phyloP scores from a whole-genome alignment of 2,797 vertebrate species.

The Fistularia tabacaria region DNA sequence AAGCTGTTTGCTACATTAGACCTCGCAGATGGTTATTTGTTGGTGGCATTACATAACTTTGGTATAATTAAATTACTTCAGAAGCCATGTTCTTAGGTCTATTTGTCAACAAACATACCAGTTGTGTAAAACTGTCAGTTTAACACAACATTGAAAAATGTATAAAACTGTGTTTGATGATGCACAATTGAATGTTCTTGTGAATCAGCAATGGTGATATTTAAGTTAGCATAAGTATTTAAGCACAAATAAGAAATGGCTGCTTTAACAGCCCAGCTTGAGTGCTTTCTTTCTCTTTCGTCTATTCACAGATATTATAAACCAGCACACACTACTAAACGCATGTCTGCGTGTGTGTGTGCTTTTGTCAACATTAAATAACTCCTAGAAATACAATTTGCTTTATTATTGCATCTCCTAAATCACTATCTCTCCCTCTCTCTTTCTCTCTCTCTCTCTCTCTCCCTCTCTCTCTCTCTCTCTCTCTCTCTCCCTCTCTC shows the following conservation, averaged over 20 bases:
- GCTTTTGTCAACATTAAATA: too few species aligned
- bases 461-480: conserved; percentile 15
- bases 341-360: too few species aligned
- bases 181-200: conserved; percentile 42
- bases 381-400: too few species aligned
- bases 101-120: conserved; percentile 23
- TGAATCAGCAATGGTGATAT: conserved; percentile 43
- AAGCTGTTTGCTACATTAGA: conserved; percentile 49
- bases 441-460: too few species aligned
- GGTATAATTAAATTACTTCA: conserved; percentile 25
- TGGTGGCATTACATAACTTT: conserved; percentile 33
- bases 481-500: conserved; percentile 21
- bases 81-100: conserved; percentile 16
- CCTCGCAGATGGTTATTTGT: conserved; percentile 57
- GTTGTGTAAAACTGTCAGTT: too few species aligned
- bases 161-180: too few species aligned
- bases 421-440: conserved; percentile 15
- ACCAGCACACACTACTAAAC: too few species aligned
- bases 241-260: too few species aligned
- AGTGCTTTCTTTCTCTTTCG: too few species aligned
- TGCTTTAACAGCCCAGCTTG: too few species aligned
- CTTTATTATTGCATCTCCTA: neutral
- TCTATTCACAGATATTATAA: too few species aligned
- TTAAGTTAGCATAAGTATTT: conserved; percentile 17
- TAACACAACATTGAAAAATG: too few species aligned